Conservation (phyloP, 2,888 invertebrate genomes). For the Clistopyga incitator region DNA sequence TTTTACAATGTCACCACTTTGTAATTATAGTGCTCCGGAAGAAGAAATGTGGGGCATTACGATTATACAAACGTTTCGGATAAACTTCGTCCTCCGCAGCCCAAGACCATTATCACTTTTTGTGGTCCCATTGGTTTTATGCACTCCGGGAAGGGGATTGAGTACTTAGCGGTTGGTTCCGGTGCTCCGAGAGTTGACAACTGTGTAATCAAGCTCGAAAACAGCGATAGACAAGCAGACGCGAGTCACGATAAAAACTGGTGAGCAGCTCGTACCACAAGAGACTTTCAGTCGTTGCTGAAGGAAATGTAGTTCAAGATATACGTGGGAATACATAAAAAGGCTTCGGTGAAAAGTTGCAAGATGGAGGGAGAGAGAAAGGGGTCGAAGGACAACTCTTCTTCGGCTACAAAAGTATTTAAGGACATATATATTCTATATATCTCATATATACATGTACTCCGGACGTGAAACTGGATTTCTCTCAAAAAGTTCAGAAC, state of each 20-base stretch:
- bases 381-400: constrained; percentile 24
- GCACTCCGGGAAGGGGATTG: neutral
- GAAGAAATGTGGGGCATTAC: too few species aligned
- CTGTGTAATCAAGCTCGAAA: constrained; percentile 75
- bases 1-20: too few species aligned
- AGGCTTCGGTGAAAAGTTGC: constrained; percentile 31
- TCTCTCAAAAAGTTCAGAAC: constrained; percentile 53
- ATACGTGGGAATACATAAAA: constrained; percentile 17
- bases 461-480: constrained; percentile 24
- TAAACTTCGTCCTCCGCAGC: neutral
- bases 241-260: constrained; percentile 65
- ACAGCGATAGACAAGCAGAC: constrained; percentile 65
- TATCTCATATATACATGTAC: constrained; percentile 2
- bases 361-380: neutral
- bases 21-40: too few species aligned
- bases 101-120: constrained; percentile 1
- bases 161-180: constrained; percentile 14
- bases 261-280: constrained; percentile 62
- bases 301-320: constrained; percentile 50
- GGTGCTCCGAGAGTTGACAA: constrained; percentile 69
- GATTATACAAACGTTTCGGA: neutral
- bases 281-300: constrained; percentile 67
- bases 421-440: neutral
- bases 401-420: constrained; percentile 38
- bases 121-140: neutral